Evolutionary conservation across 2,797 vertebrate genomes (phyloP), one percentile per base, ranked within the genome.

Genomic region (Xyrichtys novacula): DNA sequence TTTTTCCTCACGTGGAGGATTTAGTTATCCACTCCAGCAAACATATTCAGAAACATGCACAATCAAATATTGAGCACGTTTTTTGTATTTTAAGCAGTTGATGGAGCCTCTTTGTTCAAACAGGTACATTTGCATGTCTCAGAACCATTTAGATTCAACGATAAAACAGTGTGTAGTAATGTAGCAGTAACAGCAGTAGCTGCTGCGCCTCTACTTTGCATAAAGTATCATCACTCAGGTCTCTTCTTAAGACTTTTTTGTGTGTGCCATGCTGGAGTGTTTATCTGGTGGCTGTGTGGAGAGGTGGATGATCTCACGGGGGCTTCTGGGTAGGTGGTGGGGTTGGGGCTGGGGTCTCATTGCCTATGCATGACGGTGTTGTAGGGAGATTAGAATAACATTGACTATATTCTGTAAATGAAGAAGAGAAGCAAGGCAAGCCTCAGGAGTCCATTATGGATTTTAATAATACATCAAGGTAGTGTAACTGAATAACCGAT

Each of bases 381-480:
- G 96, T 97, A 92, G 95, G 94, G 94, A 97, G 96, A 99, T 98
- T 98, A 98, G 96, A 99, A 97, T 96, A 98, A 98, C 97, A 98
- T 93, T 95, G 95, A 96, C 96, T 96, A 96, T 96, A 96, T 97
- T 97, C 96, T 98, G 97, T 98, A 98, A 98, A 99, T 97, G 96
- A 98, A 97, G 96, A 94, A 94, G 95, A 96, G 96, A 96, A 96
- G 95, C 95, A 96, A 95, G 93, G 93, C 94, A 95, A 95, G 94
- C 95, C 97, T 97, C 97, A 87, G 94, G 98, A 99, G 97, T 96
- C 97, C 96, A 97, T 99, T 99, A 99, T 96, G 96, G 96, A 97
- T 97, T 98, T 99, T 98, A 99, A 99, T 99, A 98, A 99, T 97
- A 99, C 97, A 99, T 98, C 97, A 99, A 98, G 98, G 97, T 98